Evolutionary conservation across 2,888 invertebrate genomes (phyloP).

Genomic region (Agapostemon virescens): DNA sequence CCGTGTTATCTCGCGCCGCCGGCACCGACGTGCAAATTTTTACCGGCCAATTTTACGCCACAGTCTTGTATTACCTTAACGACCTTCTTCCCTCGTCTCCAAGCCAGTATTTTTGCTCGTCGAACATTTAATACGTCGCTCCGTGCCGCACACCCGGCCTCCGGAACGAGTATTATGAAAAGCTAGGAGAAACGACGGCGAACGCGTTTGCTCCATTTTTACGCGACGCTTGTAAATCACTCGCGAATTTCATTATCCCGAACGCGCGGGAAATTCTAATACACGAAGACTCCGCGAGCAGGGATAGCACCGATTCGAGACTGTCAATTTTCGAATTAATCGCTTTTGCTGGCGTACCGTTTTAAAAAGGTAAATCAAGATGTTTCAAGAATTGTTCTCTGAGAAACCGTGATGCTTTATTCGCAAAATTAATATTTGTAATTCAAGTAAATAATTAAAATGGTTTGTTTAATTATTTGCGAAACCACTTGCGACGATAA

Average conservation of each 20-base stretch:
- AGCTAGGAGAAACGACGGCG: conserved; percentile 18
- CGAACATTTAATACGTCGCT: conserved; percentile 27
- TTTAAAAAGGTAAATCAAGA: too few species aligned
- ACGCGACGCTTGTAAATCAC: conserved; percentile 34
- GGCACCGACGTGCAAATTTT: conserved; percentile 50
- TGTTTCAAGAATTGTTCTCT: too few species aligned
- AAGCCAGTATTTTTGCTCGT: conserved; percentile 39
- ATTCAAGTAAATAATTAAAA: too few species aligned
- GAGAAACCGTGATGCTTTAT: too few species aligned
- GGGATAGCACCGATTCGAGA: not conserved
- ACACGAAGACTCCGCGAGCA: not conserved
- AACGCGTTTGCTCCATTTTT: conserved; percentile 22
- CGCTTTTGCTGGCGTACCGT: too few species aligned
- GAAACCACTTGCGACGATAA: too few species aligned
- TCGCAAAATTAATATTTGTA: too few species aligned
- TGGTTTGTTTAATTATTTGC: too few species aligned
- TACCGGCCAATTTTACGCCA: conserved; percentile 46
- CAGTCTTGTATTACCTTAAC: conserved; percentile 45
- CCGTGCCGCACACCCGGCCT: not conserved
- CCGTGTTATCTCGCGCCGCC: conserved; percentile 36
- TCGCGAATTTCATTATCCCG: conserved; percentile 29
- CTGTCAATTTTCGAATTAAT: not conserved
- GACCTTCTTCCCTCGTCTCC: conserved; percentile 47
- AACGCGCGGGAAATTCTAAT: conserved; percentile 3
- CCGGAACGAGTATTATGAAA: conserved; percentile 22